Base-by-base conservation (phyloP, 2,113 vertebrate species). In the Gymnobelideus leadbeateri region DNA sequence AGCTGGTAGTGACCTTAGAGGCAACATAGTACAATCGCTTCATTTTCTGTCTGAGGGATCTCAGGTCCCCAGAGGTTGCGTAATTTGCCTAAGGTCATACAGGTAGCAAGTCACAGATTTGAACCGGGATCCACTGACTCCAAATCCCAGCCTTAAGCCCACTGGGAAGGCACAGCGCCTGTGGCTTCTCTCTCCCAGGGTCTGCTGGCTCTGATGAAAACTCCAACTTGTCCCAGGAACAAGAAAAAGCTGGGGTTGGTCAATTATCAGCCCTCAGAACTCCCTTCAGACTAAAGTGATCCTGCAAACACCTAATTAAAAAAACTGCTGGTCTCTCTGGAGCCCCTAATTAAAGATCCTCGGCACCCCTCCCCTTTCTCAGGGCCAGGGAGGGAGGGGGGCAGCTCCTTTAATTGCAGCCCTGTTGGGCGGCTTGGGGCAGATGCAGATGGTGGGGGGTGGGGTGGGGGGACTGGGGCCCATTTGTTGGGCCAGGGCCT, bases 271-370 rank as follows among this genome's bases (percentile, higher is more conserved):
- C 9, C 31, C 96, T 97, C 94, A 93, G 95, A 97, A 95, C 98
- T 98, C 96, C 95, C 96, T 98, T 97, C 95, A 97, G 98, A 98
- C 98, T 96, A 97, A 98, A 98, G 96, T 97, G 97, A 97, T 97
- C 96, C 96, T 94, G 97, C 98, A 98, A 98, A 98, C 98, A 98
- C 97, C 97, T 98, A 97, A 98, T 98, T 98, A 98, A 98, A 98
- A 98, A 98, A 98, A 96, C 97, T 55, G 96, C 97, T 98, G 98
- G 96, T 98, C 95, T 98, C 95, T 98, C 97, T 91, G 95, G 97
- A 98, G 98, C 98, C 97, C 98, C 98, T 98, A 98, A 99, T 99
- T 99, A 98, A 98, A 98, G 99, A 98, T 98, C 97, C 97, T 97
- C 98, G 97, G 98, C 97, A 98, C 97, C 96, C 98, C 97, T 98